Percentiles rank a stretch among this genome's conserved stretches.
phyloP scores from a whole-genome alignment of 1,140 invertebrate species.

The Steinernema feltiae region DNA sequence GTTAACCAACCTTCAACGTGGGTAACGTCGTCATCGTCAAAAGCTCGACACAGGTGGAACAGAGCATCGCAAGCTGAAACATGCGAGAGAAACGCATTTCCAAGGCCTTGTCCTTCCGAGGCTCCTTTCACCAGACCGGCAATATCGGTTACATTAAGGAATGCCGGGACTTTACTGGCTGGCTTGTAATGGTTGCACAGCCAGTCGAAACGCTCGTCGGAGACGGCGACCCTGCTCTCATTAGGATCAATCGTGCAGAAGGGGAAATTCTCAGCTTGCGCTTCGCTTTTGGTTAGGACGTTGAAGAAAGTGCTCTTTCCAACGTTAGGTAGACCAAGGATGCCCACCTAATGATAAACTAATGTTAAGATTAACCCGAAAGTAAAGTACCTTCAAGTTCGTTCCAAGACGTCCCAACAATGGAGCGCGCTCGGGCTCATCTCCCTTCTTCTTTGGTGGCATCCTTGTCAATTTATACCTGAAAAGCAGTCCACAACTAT shows the following conservation, averaged over 20 bases:
- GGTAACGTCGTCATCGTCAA: constrained; percentile 94
- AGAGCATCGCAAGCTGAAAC: constrained; percentile 98
- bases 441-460: constrained; percentile 87
- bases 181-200: constrained; percentile 90
- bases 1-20: constrained; percentile 72
- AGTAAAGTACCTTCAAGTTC: constrained; percentile 87
- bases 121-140: constrained; percentile 89
- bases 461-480: constrained; percentile 62
- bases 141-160: constrained; percentile 93
- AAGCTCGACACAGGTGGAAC: constrained; percentile 94
- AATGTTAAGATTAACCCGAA: background rate
- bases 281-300: constrained; percentile 86
- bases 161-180: constrained; percentile 85
- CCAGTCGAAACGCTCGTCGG: constrained; percentile 86
- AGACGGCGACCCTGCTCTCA: constrained; percentile 99
- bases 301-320: constrained; percentile 99
- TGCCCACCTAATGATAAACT: constrained; percentile 45
- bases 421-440: constrained; percentile 72
- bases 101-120: constrained; percentile 91
- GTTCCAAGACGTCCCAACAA: constrained; percentile 95
- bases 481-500: background rate
- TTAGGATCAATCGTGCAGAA: constrained; percentile 99
- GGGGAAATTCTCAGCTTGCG: constrained; percentile 92
- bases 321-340: constrained; percentile 55
- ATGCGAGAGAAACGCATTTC: constrained; percentile 96